These are phyloP conservation scores for Antheraea mylitta DNA, from an alignment of 1,140 invertebrate genomes.

Conservation along the genomic window DNA sequence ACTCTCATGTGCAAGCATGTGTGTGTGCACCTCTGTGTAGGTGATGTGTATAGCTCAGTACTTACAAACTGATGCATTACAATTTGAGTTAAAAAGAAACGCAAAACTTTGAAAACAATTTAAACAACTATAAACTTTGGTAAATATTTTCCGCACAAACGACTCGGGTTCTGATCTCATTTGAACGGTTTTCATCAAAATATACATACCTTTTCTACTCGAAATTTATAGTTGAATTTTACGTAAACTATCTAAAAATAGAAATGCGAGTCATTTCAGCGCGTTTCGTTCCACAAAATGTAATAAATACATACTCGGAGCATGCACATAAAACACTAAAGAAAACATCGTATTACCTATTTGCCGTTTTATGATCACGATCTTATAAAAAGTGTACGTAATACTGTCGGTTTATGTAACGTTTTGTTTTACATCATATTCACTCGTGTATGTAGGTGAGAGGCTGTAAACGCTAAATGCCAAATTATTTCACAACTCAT, in stretches of 20 bases:
- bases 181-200: background rate
- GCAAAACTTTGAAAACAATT: background rate
- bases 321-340: conserved; percentile 11
- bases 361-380: conserved; percentile 18
- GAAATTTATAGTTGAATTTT: conserved; percentile 10
- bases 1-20: too few species aligned
- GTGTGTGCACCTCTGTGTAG: too few species aligned
- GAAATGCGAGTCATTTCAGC: conserved; percentile 17
- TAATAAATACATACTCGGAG: conserved; percentile 10
- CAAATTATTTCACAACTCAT: background rate
- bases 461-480: background rate
- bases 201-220: background rate
- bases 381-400: background rate
- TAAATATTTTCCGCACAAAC: background rate
- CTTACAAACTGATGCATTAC: too few species aligned
- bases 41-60: too few species aligned
- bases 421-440: background rate
- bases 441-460: background rate
- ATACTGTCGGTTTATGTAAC: background rate
- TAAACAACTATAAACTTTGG: background rate
- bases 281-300: conserved; percentile 16
- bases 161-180: background rate
- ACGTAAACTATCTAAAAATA: conserved; percentile 20
- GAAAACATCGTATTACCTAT: conserved; percentile 13
- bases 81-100: too few species aligned